These are phyloP conservation scores for Dryobates pubescens DNA, from an alignment of 2,797 vertebrate genomes.

Conservation along the genomic window DNA sequence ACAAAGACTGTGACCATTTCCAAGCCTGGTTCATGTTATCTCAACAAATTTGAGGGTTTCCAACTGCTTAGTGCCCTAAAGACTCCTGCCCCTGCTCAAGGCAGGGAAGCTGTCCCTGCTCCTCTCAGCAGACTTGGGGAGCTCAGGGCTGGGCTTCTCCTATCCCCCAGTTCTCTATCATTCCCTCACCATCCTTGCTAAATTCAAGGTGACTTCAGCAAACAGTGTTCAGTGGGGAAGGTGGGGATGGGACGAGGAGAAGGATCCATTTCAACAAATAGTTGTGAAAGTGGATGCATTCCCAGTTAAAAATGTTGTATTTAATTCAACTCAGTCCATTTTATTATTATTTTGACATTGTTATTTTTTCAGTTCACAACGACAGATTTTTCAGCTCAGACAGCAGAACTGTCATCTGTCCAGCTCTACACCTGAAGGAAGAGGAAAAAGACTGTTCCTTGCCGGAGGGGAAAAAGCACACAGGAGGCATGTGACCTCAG, in stretches of 20 bases:
- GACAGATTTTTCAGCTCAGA: conserved; percentile 25
- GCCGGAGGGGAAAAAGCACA: background rate
- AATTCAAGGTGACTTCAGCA: background rate
- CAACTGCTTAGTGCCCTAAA: background rate
- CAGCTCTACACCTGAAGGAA: conserved; percentile 9
- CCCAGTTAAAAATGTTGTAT: background rate
- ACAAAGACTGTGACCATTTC: background rate
- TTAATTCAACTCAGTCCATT: background rate
- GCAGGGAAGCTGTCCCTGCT: background rate
- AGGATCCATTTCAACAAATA: background rate
- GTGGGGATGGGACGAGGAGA: background rate
- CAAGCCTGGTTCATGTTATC: background rate
- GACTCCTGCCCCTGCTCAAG: accelerated
- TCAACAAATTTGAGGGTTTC: background rate
- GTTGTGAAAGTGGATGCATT: background rate
- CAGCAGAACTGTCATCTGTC: conserved; percentile 37
- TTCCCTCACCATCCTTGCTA: background rate
- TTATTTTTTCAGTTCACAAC: background rate
- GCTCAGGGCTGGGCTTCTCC: background rate
- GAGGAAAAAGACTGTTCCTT: background rate
- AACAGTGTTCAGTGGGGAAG: background rate
- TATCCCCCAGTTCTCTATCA: accelerated
- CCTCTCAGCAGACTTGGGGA: accelerated
- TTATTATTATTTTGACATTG: background rate
- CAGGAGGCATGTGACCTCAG: background rate